Evolutionary conservation across 2,888 invertebrate genomes (phyloP), one percentile per base, ranked within the genome.

Genomic region (Aphidoletes aphidimyza): DNA sequence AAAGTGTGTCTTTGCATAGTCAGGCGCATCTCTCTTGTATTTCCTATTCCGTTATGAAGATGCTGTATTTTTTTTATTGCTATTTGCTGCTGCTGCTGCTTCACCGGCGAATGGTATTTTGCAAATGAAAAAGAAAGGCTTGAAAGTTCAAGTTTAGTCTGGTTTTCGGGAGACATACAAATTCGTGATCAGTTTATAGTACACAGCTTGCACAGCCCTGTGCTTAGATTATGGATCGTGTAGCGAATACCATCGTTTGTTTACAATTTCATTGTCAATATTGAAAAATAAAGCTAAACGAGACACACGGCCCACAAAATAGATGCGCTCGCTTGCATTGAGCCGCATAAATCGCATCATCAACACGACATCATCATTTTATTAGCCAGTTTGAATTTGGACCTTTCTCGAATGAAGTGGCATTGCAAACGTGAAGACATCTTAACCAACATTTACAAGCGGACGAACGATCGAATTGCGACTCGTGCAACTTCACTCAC

Each of bases 21-120:
- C 69, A 34, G 69, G 69, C 34, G 69, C 69, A 69, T 69, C 69
- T 69, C n/a, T n/a, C 34, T 69, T 69, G 69, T 30, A 30, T 69
- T 69, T 69, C 69, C 69, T 69, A 69, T 69, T 69, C 69, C 69
- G 69, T 69, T 69, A 69, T 69, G 69, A 69, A 69, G 26, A 69
- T 30, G 26, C 54, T n/a, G 47, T 47, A 3, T 11, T 2, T 47
- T 47, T 11, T 47, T 11, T 47, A 19, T 47, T 54, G 1, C 22
- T 69, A 14, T 69, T 30, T 42, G 42, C 6, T 42, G 42, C 6
- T 42, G 42, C 42, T 42, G 8, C 14, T 42, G 42, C 42, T 42
- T 6, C 14, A 14, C 42, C 11, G 5, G 30, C 69, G 69, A 69
- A 69, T 69, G 69, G 14, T 69, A 34, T 69, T 69, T 69, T 5